Base-by-base conservation (phyloP, 2,113 vertebrate species). In the Cricetomys ansorgei region DNA sequence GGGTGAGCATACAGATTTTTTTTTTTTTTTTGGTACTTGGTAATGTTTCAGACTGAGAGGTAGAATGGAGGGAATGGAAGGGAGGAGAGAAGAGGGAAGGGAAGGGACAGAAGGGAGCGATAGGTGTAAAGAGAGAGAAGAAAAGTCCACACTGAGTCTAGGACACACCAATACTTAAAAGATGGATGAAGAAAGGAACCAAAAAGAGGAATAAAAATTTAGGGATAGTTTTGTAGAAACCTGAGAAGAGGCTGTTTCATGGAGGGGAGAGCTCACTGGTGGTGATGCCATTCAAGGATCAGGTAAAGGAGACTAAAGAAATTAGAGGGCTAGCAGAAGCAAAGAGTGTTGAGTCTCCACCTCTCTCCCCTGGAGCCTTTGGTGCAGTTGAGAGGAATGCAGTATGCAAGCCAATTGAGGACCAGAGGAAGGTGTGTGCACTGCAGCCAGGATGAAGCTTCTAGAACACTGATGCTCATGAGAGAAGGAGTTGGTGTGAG, bases 61-160 rank as follows among this genome's bases (percentile, higher is more conserved):
- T n/a, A n/a, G n/a, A 43, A 10, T 3, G 25, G 1, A 34, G 0
- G 0, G 9, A 10, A 25, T 31, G 72, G 55, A 7, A 48, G 43
- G 27, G 3, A 6, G 45, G 21, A 19, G 62, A 29, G 27, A 27
- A 40, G 1, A 53, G 43, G 10, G 5, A 0, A 0, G 10, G 40
- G 23, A 27, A 45, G 72, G 16, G 29, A 29, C 1, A 1, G 5
- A 25, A 0, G 0, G 3, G 8, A 5, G 15, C 29, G 73, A 27
- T 31, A 65, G 12, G 48, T 37, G 37, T 50, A 67, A 64, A 27
- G 50, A 91, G 37, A 50, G 2, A 34, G 31, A 57, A 57, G 40
- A 23, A 57, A 81, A 4, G 43, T 27, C 9, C 21, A 69, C 10
- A 77, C n/a, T 7, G 45, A 89, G 23, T 40, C 27, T 77, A 11